phyloP scores from a whole-genome alignment of 1,140 invertebrate genomes.

The Caenorhabditis inopinata region DNA sequence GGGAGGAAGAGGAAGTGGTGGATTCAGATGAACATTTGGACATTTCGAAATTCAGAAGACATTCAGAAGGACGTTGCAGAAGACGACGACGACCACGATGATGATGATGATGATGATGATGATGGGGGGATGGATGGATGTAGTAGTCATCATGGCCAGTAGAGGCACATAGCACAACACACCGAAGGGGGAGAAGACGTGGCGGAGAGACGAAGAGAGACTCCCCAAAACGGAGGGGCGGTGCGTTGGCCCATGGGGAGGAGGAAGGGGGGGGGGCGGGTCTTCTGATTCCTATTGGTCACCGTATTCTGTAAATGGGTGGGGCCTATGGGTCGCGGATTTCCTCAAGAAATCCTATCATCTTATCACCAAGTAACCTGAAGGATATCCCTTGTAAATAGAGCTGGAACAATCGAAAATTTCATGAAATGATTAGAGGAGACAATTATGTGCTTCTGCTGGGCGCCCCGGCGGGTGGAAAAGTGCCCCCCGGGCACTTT shows the following conservation, averaged over 20 bases:
- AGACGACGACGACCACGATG: background rate
- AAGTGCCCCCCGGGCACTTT: background rate
- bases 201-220: background rate
- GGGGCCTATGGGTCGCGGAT: background rate
- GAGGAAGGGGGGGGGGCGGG: background rate
- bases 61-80: background rate
- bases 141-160: background rate
- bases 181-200: background rate
- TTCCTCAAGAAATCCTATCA: no score
- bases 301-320: background rate
- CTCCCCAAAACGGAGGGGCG: slow-evolving; percentile 5
- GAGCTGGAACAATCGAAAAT: no score
- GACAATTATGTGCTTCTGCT: slow-evolving; percentile 27
- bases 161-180: slow-evolving; percentile 23
- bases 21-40: slow-evolving; percentile 4
- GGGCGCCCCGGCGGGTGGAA: slow-evolving; percentile 15
- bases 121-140: background rate
- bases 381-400: no score
- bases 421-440: background rate
- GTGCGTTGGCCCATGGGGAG: background rate
- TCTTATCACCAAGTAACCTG: no score
- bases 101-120: background rate
- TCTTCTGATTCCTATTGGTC: background rate
- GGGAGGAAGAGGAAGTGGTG: background rate
- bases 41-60: slow-evolving; percentile 3